Percentiles rank a stretch among this genome's conserved stretches.
These are phyloP conservation scores for Aphelocoma coerulescens DNA, from an alignment of 2,113 vertebrate genomes.

Conservation along the genomic window DNA sequence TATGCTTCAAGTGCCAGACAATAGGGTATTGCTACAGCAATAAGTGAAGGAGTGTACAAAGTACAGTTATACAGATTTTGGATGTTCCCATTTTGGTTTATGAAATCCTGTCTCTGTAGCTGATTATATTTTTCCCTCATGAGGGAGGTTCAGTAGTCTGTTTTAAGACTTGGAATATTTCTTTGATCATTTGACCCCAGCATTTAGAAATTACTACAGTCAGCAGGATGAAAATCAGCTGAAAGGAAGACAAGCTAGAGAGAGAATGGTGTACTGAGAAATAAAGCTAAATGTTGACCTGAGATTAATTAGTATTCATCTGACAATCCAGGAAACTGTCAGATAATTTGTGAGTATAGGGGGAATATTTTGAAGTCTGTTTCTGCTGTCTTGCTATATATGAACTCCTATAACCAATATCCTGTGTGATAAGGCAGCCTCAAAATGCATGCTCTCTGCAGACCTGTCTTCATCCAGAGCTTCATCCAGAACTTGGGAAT, in stretches of 20 bases:
- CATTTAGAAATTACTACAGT: neutral
- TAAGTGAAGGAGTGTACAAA: neutral
- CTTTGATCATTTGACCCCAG: neutral
- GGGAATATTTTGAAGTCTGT: neutral
- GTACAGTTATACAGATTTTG: neutral
- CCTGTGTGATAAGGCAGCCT: neutral
- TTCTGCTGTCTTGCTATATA: neutral
- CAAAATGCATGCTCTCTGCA: neutral
- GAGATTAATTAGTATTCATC: neutral
- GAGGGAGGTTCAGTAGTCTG: neutral
- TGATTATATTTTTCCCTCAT: neutral
- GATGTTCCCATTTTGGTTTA: neutral
- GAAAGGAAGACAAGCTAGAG: neutral
- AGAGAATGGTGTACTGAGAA: neutral
- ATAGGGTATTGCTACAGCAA: neutral
- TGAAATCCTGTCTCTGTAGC: neutral
- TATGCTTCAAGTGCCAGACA: neutral
- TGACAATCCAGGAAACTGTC: neutral
- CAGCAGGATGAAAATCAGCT: neutral
- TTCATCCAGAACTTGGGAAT: neutral
- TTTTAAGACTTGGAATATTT: neutral
- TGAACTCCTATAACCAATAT: neutral
- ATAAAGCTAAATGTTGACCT: neutral
- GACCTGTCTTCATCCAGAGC: neutral
- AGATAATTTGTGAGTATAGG: neutral